Evolutionary conservation across 1,140 invertebrate genomes (phyloP), one percentile per base, ranked within the genome.

Genomic region (Ceratitis capitata): DNA sequence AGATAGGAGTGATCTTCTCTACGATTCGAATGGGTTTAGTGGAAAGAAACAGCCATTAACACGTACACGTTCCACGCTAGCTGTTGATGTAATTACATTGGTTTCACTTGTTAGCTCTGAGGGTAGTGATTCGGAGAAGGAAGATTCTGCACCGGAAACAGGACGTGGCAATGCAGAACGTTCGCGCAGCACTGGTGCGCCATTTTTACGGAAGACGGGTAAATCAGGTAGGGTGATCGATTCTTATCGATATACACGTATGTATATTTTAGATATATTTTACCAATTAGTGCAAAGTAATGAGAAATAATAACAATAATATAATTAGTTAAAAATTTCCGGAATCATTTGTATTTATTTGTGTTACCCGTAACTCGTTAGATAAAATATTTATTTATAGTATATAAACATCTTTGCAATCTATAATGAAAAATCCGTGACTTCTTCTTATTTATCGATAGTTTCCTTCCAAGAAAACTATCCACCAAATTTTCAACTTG

Each of bases 391-490:
- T n/a, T n/a, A n/a, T n/a, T n/a, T n/a, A n/a, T n/a, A n/a, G n/a
- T n/a, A n/a, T n/a, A n/a, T n/a, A n/a, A n/a, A n/a, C n/a, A n/a
- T n/a, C n/a, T n/a, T n/a, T n/a, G n/a, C n/a, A n/a, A n/a, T n/a
- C n/a, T n/a, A n/a, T n/a, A n/a, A 32, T 47, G 47, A 2, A 19
- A 6, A 26, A 45, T 56, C 53, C 19, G 12, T 51, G 39, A 29
- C 19, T 16, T n/a, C 32, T 26, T 19, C 69, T 83, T 82, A 49
- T 32, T n/a, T 84, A 29, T 29, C 84, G 49, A 14, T 47, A 92
- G 91, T 92, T 85, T 92, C 91, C 84, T 92, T 92, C 88, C 91
- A 92, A 89, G 91, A 92, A 85, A 89, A 91, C 87, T 90, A 92
- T 87, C 88, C 88, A 86, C 88, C 88, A 83, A 90, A 89, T 47